Conservation (phyloP, 30 jellyfish, hydroid and myxozoan genomes). For the Aurelia coerulea region DNA sequence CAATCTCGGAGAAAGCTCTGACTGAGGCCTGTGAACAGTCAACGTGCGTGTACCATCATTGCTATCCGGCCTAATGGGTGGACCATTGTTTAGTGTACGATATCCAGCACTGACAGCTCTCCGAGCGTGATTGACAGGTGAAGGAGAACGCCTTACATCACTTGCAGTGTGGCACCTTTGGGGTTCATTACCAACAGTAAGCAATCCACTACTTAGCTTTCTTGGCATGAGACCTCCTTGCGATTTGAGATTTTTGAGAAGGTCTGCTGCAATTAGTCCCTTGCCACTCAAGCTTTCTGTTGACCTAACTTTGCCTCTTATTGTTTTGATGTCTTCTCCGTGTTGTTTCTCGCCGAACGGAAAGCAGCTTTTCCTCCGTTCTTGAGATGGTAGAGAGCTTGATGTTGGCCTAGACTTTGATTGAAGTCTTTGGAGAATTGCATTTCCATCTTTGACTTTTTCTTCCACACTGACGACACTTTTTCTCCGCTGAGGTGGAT, state of each 20-base stretch:
- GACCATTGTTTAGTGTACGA: background rate
- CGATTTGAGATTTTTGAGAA: slow-evolving; percentile 27
- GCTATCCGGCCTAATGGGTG: background rate
- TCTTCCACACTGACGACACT: slow-evolving; percentile 1
- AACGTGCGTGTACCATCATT: background rate
- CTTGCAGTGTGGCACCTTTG: slow-evolving; percentile 34
- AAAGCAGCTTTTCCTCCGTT: slow-evolving; percentile 19
- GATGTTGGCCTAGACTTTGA: slow-evolving; percentile 16
- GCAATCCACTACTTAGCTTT: background rate
- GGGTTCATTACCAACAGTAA: background rate
- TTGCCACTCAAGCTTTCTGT: slow-evolving; percentile 46
- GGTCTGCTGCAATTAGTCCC: slow-evolving; percentile 63
- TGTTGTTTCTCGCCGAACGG: background rate
- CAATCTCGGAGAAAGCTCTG: slow-evolving; percentile 11
- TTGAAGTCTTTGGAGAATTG: slow-evolving; percentile 32
- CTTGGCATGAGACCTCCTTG: background rate
- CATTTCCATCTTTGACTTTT: slow-evolving; percentile 12
- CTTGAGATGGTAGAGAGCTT: background rate
- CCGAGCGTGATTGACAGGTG: background rate
- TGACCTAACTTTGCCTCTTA: slow-evolving; percentile 24
- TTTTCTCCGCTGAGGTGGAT: slow-evolving; percentile 23
- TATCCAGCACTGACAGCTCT: slow-evolving; percentile 49
- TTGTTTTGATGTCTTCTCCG: slow-evolving; percentile 24
- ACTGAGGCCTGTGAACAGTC: background rate
- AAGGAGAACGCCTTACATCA: background rate